A percentile compares a stretch with the other conserved stretches of the same genome.
Evolutionary conservation across 2,113 vertebrate genomes (phyloP).

Genomic region (Nicator chloris): DNA sequence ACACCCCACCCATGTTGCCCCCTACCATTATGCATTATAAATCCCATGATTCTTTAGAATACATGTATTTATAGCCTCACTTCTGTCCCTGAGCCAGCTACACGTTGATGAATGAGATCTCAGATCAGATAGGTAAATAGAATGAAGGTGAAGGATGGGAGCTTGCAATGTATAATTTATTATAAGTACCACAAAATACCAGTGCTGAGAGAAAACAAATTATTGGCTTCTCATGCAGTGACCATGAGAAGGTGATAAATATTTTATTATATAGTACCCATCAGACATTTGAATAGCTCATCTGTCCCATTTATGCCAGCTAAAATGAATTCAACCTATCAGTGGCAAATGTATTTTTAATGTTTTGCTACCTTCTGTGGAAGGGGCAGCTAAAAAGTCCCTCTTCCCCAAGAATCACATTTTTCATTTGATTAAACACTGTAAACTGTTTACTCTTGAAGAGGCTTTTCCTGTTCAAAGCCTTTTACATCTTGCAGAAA

Average conservation of each 20-base stretch:
- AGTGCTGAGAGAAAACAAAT: conserved; percentile 64
- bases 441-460: conserved; percentile 29
- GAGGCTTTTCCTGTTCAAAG: not conserved
- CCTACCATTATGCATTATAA: not conserved
- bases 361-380: conserved; percentile 51
- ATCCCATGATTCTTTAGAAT: conserved; percentile 32
- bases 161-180: conserved; percentile 64
- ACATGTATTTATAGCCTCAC: conserved; percentile 33
- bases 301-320: conserved; percentile 78
- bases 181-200: conserved; percentile 45
- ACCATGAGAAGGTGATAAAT: conserved; percentile 68
- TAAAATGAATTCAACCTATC: conserved; percentile 78
- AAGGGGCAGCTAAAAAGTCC: conserved; percentile 15
- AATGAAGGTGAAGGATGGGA: conserved; percentile 23
- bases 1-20: not conserved
- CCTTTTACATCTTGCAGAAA: not conserved
- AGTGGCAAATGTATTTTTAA: conserved; percentile 77
- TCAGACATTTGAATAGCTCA: conserved; percentile 73
- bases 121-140: conserved; percentile 60
- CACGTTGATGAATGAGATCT: conserved; percentile 56
- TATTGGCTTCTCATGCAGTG: conserved; percentile 62
- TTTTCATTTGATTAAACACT: conserved; percentile 9
- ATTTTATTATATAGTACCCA: conserved; percentile 68
- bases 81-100: conserved; percentile 4
- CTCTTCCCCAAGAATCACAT: not conserved